phyloP scores from a whole-genome alignment of 2,888 invertebrate species.

The Synanthedon andrenaeformis region DNA sequence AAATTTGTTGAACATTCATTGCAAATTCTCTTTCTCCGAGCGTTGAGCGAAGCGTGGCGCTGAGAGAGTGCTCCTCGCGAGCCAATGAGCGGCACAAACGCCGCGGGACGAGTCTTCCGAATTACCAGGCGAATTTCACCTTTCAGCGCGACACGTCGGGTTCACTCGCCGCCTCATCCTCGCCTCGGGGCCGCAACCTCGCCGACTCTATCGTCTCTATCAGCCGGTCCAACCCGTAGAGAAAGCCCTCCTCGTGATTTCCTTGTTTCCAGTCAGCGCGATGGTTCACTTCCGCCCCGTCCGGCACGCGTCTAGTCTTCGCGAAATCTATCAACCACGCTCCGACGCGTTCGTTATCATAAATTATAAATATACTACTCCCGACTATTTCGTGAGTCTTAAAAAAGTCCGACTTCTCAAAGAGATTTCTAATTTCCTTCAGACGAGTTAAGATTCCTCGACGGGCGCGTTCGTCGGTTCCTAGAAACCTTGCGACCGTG shows the following conservation, averaged over 20 bases:
- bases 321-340: constrained; percentile 99
- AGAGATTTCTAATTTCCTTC: constrained; percentile 79
- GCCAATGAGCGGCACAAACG: constrained; percentile 37
- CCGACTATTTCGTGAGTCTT: constrained; percentile 92
- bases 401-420: constrained; percentile 89
- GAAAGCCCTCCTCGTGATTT: constrained; percentile 97
- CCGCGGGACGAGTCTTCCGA: constrained; percentile 50
- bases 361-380: constrained; percentile 93
- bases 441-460: constrained; percentile 79
- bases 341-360: constrained; percentile 88
- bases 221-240: constrained; percentile 92
- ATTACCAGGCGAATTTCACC: constrained; percentile 34
- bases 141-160: constrained; percentile 64
- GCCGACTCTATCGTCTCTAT: constrained; percentile 74
- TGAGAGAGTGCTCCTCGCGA: constrained; percentile 26
- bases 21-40: constrained; percentile 49
- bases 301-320: constrained; percentile 84
- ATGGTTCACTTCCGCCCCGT: constrained; percentile 79
- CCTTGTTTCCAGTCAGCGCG: constrained; percentile 87
- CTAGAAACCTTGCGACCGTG: constrained; percentile 82
- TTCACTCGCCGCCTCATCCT: constrained; percentile 30
- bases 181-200: constrained; percentile 25
- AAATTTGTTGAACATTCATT: constrained; percentile 40
- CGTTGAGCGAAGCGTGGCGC: constrained; percentile 27
- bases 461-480: constrained; percentile 73